Evolutionary conservation across 2,113 vertebrate species (phyloP), one percentile per base, ranked within the genome.

Genomic region (Leptodactylus fuscus): DNA sequence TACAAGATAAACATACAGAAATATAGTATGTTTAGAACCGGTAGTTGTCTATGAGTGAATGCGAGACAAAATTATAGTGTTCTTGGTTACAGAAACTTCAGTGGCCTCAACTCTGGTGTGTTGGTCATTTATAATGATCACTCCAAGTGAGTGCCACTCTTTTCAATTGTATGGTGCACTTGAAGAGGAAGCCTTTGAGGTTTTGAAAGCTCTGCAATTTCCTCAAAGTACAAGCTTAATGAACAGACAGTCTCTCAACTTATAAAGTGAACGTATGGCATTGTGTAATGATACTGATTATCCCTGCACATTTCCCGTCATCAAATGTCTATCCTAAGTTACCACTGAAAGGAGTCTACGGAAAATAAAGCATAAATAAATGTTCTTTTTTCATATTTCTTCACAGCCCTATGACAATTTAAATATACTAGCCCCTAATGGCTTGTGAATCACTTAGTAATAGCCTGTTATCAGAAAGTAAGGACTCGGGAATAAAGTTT

Each of bases 201-300:
- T 29, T 36, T 53, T 78, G 62, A 82, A 73, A 55, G 67, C 69
- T 71, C 49, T 75, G 38, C 60, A 75, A 83, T 83, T 83, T 74
- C 69, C n/a, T 44, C 5, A 38, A 83, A 41, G 77, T 58, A 58
- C 48, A 55, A 83, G 67, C 67, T 58, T 83, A 83, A 83, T 75
- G 71, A 83, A 58, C 53, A 62, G 53, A 75, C 48, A 55, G 29
- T 27, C 53, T 60, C 53, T 75, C 34, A 34, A 58, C 36, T 36
- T 83, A 75, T 58, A 60, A 62, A 46, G 82, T 48, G 44, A 75
- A 46, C 27, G 9, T 81, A 65, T 69, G 24, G 60, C 29, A 81
- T 65, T 49, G 79, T 69, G 60, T 69, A 81, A 81, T 81, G 65
- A 32, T 67, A 48, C 79, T 34, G 71, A 83, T 62, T 75, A 83